Base-by-base conservation (phyloP, 2,888 invertebrate species). In the Laothoe populi region DNA sequence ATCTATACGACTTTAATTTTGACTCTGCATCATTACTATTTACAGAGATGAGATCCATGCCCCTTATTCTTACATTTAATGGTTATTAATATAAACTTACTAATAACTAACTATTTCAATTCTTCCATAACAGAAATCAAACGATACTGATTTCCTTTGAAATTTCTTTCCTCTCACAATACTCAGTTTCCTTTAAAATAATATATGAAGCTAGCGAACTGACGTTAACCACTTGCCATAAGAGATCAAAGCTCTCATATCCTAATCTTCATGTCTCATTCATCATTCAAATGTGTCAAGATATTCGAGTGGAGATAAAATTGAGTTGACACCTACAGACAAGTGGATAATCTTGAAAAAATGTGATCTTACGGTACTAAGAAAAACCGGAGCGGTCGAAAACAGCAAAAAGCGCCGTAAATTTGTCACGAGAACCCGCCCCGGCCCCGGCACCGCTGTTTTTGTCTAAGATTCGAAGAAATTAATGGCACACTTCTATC, bases 381-480 rank as follows among this genome's bases (percentile, higher is more conserved):
- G 77, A 80, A 81, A 79, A 75, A 70, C 70, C 58, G 4, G 59
- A 58, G 31, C 24, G 19, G 61, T 72, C 73, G 73, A 77, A 71
- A 66, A 63, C 58, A 16, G 73, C 76, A 79, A 83, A 82, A 82
- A 83, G 63, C 69, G 68, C 75, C 82, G 82, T 87, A 87, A 87
- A 87, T 86, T 84, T 87, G 86, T 87, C 87, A 86, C 74, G 71
- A 69, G 61, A 63, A 75, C 65, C 75, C 79, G 79, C 82, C 80
- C 61, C 46, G 60, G 60, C 66, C 65, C 45, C 61, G 64, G 42
- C 31, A 66, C 58, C 64, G 42, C 60, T 35, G 74, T 82, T 82
- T 81, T 81, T 81, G 73, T 66, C 62, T 57, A 16, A 13, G 59
- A n/a, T 61, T 45, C 35, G 35, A 31, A 64, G 57, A 58, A 63